Percentiles rank a stretch among this genome's conserved stretches.
Conservation (phyloP, 1,140 invertebrate genomes). For the Polyergus mexicanus region DNA sequence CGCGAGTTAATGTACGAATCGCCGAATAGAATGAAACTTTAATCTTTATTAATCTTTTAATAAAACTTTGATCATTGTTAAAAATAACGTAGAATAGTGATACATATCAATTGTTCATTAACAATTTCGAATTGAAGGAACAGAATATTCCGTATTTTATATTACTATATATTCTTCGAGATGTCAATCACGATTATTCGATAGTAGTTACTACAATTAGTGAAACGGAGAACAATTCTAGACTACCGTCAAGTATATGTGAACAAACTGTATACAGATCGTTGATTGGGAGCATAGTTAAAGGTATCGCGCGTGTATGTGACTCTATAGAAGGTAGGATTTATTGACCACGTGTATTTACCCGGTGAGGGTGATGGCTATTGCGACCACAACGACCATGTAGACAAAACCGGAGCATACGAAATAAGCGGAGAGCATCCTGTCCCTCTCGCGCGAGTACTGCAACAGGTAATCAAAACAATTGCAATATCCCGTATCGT, state of each 20-base stretch:
- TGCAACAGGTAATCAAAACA: constrained; percentile 84
- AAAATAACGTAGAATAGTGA: no score
- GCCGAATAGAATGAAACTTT: no score
- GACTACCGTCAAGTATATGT: background rate
- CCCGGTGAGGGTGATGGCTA: constrained; percentile 91
- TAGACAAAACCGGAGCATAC: constrained; percentile 93
- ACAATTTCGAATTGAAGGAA: no score
- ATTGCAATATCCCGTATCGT: constrained; percentile 12
- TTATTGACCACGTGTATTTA: constrained; percentile 65
- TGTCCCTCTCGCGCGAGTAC: constrained; percentile 92
- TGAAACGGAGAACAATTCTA: background rate
- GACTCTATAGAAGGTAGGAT: background rate
- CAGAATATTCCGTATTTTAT: no score
- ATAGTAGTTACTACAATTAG: no score
- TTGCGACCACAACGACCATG: constrained; percentile 88
- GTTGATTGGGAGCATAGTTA: background rate
- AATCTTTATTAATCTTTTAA: no score
- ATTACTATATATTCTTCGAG: no score
- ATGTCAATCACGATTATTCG: no score
- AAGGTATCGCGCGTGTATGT: background rate
- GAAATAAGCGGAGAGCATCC: constrained; percentile 94
- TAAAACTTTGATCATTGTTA: no score
- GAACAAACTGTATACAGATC: background rate
- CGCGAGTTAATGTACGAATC: no score
- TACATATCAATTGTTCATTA: no score